Evolutionary conservation across 64 coral and sea anemone genomes (phyloP), one percentile per base, ranked within the genome.

Genomic region (Stichodactyla helianthus): DNA sequence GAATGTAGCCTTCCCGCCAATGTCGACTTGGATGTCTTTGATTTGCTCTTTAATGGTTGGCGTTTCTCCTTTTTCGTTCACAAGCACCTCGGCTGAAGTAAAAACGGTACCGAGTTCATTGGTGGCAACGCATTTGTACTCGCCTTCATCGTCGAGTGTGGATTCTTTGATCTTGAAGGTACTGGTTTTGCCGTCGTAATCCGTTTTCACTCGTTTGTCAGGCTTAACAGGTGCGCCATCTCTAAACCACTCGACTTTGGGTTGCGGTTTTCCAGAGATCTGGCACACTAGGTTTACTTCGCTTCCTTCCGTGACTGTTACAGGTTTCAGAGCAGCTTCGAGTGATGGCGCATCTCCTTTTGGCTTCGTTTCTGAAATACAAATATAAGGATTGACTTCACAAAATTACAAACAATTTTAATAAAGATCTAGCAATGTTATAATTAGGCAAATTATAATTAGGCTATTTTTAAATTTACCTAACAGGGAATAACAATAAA

Each of bases 201-300:
- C 56, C 1, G 51, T 81, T 71, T 78, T 89, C 4, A 90, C 56
- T 11, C 88, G 88, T 77, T 86, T 89, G 20, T 82, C 89, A 18
- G 88, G 85, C 76, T 94, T 87, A 6, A 94, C 19, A 5, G 90
- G 90, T 54, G 78, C 25, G 65, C 76, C 84, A 81, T 92, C 90
- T 79, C 92, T 93, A 6, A 96, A 83, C 94, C 94, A 96, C 18
- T 88, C 65, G 65, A 93, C 92, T n/a, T 86, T 90, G 22, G 94
- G 94, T 63, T 93, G 77, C 10, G 94, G 94, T 76, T 89, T 90
- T 77, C 94, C 94, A 50, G 85, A 91, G 56, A 96, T 58, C 19
- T 89, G 79, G 52, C 94, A 96, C 26, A 89, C 22, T 4, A 96
- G 55, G 70, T 96, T 96, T 4, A 89, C 76, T 59, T 82, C 71